Evolutionary conservation across 2,797 vertebrate genomes (phyloP).

Genomic region (Parambassis ranga): DNA sequence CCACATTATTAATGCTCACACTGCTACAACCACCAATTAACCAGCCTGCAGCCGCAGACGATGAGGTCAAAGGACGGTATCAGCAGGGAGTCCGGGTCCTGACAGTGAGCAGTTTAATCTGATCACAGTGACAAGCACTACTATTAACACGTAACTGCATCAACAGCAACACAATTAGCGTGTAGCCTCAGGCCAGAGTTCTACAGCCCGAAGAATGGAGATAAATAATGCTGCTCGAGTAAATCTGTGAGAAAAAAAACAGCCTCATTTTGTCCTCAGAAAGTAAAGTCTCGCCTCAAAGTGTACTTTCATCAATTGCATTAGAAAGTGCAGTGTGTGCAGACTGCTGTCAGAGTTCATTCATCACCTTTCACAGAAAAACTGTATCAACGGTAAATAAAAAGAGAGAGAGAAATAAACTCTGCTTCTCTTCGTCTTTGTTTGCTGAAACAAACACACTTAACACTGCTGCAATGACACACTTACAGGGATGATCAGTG

Average conservation of each 20-base stretch:
- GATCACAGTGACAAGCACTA: slow-evolving; percentile 2
- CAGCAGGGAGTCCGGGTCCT: neutral
- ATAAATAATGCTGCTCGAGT: neutral
- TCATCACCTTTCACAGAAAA: slow-evolving; percentile 54
- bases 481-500: too few relatives aligned
- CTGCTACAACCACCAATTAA: slow-evolving; percentile 60
- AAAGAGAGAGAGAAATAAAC: slow-evolving; percentile 13
- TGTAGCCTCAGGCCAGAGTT: neutral
- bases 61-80: slow-evolving; percentile 22
- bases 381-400: slow-evolving; percentile 50
- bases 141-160: slow-evolving; percentile 9
- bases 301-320: slow-evolving; percentile 53
- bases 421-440: neutral
- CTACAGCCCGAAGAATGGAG: neutral
- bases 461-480: neutral
- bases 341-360: slow-evolving; percentile 57
- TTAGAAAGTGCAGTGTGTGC: slow-evolving; percentile 57
- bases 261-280: slow-evolving; percentile 17
- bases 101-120: slow-evolving; percentile 1
- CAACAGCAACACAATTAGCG: slow-evolving; percentile 11
- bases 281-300: slow-evolving; percentile 40
- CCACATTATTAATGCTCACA: slow-evolving; percentile 47
- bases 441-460: too few relatives aligned
- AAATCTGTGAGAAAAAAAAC: slow-evolving; percentile 5
- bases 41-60: slow-evolving; percentile 35